Percentiles rank a stretch among this genome's conserved stretches.
phyloP scores from a whole-genome alignment of 2,888 invertebrate genomes.

The Drosophila buzzatii region DNA sequence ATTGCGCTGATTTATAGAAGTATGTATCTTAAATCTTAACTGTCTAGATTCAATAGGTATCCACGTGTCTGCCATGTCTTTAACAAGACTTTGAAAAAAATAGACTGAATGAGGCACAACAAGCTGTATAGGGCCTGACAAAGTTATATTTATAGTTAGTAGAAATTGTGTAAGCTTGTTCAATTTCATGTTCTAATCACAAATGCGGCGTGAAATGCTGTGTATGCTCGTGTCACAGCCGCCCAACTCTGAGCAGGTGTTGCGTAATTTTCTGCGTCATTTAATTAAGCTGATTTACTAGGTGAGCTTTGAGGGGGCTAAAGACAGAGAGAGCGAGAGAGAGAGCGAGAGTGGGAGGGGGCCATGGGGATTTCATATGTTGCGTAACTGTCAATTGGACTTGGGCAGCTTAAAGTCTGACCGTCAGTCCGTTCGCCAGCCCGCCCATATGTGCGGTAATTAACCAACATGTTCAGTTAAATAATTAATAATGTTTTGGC shows the following conservation, averaged over 20 bases:
- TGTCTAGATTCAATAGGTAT: too few species aligned
- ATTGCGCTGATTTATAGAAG: too few species aligned
- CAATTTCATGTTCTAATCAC: not conserved
- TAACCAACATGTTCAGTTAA: constrained; percentile 58
- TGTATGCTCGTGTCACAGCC: not conserved
- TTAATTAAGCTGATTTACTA: constrained; percentile 84
- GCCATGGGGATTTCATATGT: constrained; percentile 13
- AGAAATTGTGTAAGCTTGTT: not conserved
- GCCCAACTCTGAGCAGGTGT: constrained; percentile 32
- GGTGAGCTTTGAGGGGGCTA: not conserved
- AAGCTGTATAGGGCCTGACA: too few species aligned
- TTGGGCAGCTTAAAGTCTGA: constrained; percentile 45
- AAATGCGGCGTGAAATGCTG: not conserved
- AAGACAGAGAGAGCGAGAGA: not conserved
- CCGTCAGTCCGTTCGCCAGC: too few species aligned
- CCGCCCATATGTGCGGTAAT: constrained; percentile 45
- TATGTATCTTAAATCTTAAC: too few species aligned
- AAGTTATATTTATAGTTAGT: not conserved
- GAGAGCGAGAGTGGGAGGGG: not conserved
- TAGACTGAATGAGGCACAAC: too few species aligned
- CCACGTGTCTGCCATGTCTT: too few species aligned
- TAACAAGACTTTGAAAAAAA: too few species aligned
- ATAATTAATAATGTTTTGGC: constrained; percentile 70
- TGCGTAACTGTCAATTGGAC: constrained; percentile 19
- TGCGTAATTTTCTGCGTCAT: constrained; percentile 84